Evolutionary conservation across 1,140 invertebrate genomes (phyloP), one percentile per base, ranked within the genome.

Genomic region (Dendroctonus valens): DNA sequence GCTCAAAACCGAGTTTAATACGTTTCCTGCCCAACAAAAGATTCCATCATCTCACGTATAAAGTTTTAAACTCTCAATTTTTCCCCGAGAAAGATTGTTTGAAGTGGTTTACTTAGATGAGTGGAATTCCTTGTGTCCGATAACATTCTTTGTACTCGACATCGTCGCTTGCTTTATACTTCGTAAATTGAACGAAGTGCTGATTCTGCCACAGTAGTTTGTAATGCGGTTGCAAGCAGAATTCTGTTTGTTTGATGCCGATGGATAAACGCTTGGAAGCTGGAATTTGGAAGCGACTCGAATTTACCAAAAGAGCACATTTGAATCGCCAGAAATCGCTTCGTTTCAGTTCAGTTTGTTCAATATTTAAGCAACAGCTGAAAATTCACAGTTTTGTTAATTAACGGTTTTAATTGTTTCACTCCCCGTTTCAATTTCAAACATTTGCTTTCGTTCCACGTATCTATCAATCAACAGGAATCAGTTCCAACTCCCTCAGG

Each of bases 41-140:
- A 58, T 42, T 11, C 15, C 41, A 58, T 58, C 41, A 42, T 58
- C 55, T 42, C 39, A 14, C 11, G 39, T 44, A 58, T 58, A 44
- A 49, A 59, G 58, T 49, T 59, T 59, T 59, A 59, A 50, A 49
- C 26, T 50, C 44, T 49, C 42, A 39, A 59, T 59, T 59, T 39
- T 49, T 59, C 46, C 39, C 11, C 14, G 38, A 48, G 26, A 59
- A 59, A 39, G 5, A 49, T 59, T 48, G 42, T 59, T 49, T 48
- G 26, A 49, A 49, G 26, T 9, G 46, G 58, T 49, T 59, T 59
- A 50, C 58, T 49, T 39, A 59, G 58, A 49, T 40, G 44, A 50
- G 14, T 50, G 44, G 26, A 48, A 59, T 59, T 50, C 26, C 9
- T 59, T 26, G 42, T 50, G 37, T 59, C 15, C 15, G 42, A 59